Conservation (phyloP, 2,888 invertebrate genomes). For the Branchipolynoe longqiensis region DNA sequence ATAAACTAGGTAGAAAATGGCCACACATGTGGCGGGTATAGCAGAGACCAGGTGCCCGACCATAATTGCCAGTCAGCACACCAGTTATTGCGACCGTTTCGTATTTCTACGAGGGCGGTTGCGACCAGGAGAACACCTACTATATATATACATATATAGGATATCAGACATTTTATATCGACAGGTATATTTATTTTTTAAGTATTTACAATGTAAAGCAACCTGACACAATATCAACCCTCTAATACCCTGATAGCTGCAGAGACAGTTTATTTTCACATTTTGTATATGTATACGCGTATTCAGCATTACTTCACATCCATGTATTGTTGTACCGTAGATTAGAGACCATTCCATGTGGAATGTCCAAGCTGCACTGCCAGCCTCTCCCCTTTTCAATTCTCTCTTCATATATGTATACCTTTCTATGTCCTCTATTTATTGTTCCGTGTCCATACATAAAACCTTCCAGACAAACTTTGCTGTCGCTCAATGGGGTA, state of each 20-base stretch:
- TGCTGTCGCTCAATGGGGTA: not conserved
- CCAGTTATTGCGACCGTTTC: too few relatives aligned
- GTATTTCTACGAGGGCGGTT: too few relatives aligned
- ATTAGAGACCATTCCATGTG: conserved; percentile 36
- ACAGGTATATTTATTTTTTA: conserved; percentile 30
- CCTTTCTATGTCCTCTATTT: not conserved
- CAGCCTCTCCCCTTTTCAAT: not conserved
- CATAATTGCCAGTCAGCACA: too few relatives aligned
- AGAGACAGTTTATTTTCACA: not conserved
- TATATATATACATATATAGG: too few relatives aligned
- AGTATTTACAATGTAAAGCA: not conserved
- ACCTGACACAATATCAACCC: not conserved
- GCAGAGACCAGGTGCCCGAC: too few relatives aligned
- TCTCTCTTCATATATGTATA: not conserved
- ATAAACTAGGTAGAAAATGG: too few relatives aligned
- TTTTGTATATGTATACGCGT: conserved; percentile 11
- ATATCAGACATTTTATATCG: conserved; percentile 5
- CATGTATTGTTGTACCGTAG: not conserved
- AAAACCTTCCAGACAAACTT: not conserved
- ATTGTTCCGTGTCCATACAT: not conserved
- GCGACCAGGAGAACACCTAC: too few relatives aligned
- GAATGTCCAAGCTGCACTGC: conserved; percentile 34
- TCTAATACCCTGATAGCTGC: not conserved
- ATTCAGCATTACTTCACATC: not conserved
- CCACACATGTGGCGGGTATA: too few relatives aligned